phyloP scores from a whole-genome alignment of 2,888 invertebrate species.

The Cheilosia urbana region DNA sequence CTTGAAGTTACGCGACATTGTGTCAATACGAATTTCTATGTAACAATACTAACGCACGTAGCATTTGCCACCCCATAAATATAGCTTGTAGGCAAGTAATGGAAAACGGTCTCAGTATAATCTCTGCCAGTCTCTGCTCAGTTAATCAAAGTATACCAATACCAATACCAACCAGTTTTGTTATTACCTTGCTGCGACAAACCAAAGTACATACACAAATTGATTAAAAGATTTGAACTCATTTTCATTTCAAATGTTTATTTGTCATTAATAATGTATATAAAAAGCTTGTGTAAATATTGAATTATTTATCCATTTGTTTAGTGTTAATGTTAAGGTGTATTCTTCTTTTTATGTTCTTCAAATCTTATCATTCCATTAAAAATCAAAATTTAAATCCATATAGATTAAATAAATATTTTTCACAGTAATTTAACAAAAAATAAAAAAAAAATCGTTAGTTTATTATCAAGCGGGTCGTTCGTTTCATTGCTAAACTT shows the following conservation, averaged over 20 bases:
- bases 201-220: neutral
- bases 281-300: conserved; percentile 79
- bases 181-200: neutral
- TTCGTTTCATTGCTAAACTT: neutral
- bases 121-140: too few relatives aligned
- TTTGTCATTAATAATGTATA: conserved; percentile 77
- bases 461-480: neutral
- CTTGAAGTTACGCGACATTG: too few relatives aligned
- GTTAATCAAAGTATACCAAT: too few relatives aligned
- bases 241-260: conserved; percentile 75
- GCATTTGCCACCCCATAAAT: too few relatives aligned
- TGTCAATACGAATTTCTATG: too few relatives aligned
- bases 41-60: too few relatives aligned
- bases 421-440: conserved; percentile 12
- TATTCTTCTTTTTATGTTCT: conserved; percentile 49
- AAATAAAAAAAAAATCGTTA: conserved; percentile 1
- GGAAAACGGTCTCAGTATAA: too few relatives aligned
- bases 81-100: too few relatives aligned
- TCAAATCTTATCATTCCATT: conserved; percentile 53
- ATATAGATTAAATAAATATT: conserved; percentile 17
- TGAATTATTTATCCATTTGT: conserved; percentile 72
- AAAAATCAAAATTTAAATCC: conserved; percentile 31
- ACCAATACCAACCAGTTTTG: too few relatives aligned
- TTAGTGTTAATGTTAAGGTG: conserved; percentile 68
- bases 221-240: neutral